Conservation (phyloP, 37 sponge, comb jelly and placozoan species). For the Beroe ovata region DNA sequence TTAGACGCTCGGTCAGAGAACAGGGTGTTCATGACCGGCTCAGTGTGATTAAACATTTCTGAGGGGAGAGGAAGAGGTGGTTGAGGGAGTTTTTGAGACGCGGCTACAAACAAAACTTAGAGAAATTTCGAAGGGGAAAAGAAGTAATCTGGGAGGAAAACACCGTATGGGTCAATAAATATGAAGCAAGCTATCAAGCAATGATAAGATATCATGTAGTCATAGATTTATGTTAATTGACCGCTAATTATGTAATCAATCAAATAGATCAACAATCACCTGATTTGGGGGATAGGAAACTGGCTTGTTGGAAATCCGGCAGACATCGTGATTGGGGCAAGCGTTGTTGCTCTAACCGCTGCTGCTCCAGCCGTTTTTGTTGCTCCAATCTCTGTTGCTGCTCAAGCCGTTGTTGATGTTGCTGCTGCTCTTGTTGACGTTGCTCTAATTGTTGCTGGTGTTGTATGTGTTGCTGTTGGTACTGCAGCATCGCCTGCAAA, state of each 20-base stretch:
- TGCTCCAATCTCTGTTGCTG: constrained; percentile 12
- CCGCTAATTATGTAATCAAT: too few relatives aligned
- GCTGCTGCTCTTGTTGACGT: constrained; percentile 33
- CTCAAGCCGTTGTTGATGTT: background rate
- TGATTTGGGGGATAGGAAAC: constrained; percentile 33
- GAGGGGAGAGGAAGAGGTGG: too few relatives aligned
- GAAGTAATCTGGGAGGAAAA: too few relatives aligned
- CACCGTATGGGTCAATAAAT: too few relatives aligned
- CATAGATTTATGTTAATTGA: too few relatives aligned
- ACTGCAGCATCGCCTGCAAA: constrained; percentile 66
- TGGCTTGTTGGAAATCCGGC: background rate
- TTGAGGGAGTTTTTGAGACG: too few relatives aligned
- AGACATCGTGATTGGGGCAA: background rate
- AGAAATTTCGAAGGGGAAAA: too few relatives aligned
- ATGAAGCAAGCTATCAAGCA: too few relatives aligned
- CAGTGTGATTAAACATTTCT: constrained; percentile 37
- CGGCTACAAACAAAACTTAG: too few relatives aligned
- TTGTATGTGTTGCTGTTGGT: background rate
- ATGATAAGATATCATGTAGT: too few relatives aligned
- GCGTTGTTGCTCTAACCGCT: background rate
- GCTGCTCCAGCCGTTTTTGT: background rate
- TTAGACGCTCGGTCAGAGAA: constrained; percentile 1
- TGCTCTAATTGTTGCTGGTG: constrained; percentile 30
- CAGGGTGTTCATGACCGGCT: constrained; percentile 32
- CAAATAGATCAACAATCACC: background rate